Evolutionary conservation across 2,888 invertebrate species (phyloP).

Genomic region (Trachelus troglodyta): DNA sequence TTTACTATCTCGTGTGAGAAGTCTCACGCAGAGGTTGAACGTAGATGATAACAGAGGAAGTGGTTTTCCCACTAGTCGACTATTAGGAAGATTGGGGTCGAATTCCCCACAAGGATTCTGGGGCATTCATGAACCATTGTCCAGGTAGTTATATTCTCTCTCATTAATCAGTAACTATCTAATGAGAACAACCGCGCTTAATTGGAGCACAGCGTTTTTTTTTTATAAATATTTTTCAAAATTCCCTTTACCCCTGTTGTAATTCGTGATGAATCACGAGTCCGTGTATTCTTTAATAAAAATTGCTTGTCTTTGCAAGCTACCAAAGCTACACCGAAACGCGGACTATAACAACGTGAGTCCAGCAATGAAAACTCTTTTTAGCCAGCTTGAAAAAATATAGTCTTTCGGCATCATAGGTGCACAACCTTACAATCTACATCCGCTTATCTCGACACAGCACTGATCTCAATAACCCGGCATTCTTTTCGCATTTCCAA

Average conservation of each 20-base stretch:
- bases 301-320: constrained; percentile 60
- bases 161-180: not conserved
- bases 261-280: constrained; percentile 6
- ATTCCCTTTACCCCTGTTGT: constrained; percentile 15
- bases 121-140: constrained; percentile 67
- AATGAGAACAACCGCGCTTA: not conserved
- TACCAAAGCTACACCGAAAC: constrained; percentile 62
- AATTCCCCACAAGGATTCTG: constrained; percentile 66
- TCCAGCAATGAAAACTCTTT: constrained; percentile 39
- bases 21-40: constrained; percentile 85
- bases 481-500: not conserved
- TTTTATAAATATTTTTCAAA: not conserved
- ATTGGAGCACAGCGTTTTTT: not conserved
- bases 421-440: not conserved
- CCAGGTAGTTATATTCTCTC: constrained; percentile 63
- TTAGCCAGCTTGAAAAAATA: not conserved
- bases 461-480: not conserved
- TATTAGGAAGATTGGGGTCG: constrained; percentile 68
- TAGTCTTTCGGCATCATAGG: not conserved
- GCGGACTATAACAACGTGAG: constrained; percentile 63
- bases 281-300: constrained; percentile 18
- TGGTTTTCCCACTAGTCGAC: constrained; percentile 73
- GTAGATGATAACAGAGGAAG: constrained; percentile 80
- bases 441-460: not conserved
- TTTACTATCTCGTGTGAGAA: constrained; percentile 84